A percentile compares a stretch with the other conserved stretches of the same genome.
phyloP scores from a whole-genome alignment of 2,888 invertebrate species.

The Heliconius hortense region DNA sequence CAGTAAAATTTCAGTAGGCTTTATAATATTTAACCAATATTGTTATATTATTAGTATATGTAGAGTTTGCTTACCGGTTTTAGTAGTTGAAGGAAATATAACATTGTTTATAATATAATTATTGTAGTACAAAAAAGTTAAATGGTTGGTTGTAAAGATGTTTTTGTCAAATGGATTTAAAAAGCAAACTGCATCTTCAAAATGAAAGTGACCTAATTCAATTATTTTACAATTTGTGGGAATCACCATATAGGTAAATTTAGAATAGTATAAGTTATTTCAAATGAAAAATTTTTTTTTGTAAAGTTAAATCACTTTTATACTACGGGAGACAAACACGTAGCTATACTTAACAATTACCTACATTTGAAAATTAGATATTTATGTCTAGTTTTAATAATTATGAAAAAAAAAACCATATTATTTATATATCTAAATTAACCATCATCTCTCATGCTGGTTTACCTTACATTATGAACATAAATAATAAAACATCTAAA shows the following conservation, averaged over 20 bases:
- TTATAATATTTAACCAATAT: neutral
- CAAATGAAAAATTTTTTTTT: too few relatives aligned
- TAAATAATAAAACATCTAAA: neutral
- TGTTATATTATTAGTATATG: neutral
- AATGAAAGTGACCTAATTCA: neutral
- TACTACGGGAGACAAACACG: too few relatives aligned
- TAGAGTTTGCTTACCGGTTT: neutral
- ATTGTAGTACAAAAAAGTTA: neutral
- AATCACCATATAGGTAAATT: neutral
- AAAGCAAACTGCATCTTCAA: neutral
- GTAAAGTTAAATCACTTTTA: too few relatives aligned
- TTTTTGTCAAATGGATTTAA: slow-evolving; percentile 34
- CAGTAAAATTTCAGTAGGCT: neutral
- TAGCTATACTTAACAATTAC: too few relatives aligned
- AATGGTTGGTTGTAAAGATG: neutral
- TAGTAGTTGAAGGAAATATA: slow-evolving; percentile 18
- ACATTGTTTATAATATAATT: slow-evolving; percentile 24
- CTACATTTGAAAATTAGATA: too few relatives aligned
- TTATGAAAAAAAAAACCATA: neutral
- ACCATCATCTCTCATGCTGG: neutral
- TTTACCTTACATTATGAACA: neutral
- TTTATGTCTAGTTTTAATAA: neutral
- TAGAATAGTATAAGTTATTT: neutral
- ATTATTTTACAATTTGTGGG: neutral
- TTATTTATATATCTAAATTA: too few relatives aligned